Percentiles rank a stretch among this genome's conserved stretches.
Evolutionary conservation across 2,888 invertebrate genomes (phyloP).

Genomic region (Anodontia alba): DNA sequence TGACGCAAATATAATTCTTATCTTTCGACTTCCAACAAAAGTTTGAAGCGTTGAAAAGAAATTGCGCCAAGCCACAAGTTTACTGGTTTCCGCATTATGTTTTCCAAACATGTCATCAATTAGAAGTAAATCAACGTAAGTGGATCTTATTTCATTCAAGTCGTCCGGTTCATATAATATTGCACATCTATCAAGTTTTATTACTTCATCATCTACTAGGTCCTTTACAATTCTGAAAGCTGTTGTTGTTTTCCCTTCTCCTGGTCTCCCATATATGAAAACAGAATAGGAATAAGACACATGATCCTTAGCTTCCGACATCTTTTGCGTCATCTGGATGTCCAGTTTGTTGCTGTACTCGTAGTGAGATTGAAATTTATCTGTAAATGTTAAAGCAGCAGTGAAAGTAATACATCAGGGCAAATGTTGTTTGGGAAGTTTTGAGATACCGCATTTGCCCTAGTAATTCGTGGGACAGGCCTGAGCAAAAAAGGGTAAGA

Average conservation of each 20-base stretch:
- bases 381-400: slow-evolving; percentile 4
- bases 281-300: background rate
- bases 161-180: background rate
- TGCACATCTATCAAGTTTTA: background rate
- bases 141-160: background rate
- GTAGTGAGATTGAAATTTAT: background rate
- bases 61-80: background rate
- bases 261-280: background rate
- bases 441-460: too few species aligned
- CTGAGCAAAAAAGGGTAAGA: too few species aligned
- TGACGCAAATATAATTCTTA: background rate
- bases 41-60: background rate
- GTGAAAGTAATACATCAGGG: too few species aligned
- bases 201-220: background rate
- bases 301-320: background rate
- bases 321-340: background rate
- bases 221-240: background rate
- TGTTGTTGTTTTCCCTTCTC: slow-evolving; percentile 16
- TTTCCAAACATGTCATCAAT: slow-evolving; percentile 14
- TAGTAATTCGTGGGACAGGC: too few species aligned
- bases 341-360: background rate
- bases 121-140: background rate
- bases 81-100: background rate
- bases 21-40: background rate
- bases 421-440: too few species aligned